Base-by-base conservation (phyloP, 2,888 invertebrate genomes). In the Hoplodrina ambigua region DNA sequence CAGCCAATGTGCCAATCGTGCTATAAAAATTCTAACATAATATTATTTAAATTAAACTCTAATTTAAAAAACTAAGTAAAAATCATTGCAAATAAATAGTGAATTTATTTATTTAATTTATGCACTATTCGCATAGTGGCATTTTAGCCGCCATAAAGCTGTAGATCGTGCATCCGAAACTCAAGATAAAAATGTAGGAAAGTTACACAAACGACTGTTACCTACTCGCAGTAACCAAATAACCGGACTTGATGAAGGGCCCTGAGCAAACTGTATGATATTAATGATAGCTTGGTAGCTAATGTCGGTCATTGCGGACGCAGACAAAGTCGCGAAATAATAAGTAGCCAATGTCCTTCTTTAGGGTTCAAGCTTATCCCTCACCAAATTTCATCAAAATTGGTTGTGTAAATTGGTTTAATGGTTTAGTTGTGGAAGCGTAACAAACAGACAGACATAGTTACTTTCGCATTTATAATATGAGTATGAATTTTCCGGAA, bases 111-210 rank as follows among this genome's bases (percentile, higher is more conserved):
- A 37, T 37, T 37, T 3, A 6, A 5, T 7, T 8, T 64, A 37
- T n/a, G 56, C 1, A 37, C 17, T 4, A 46, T 82, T 67, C 54
- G 64, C 62, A 52, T 60, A 82, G 87, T 85, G 68, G 73, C 89
- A 88, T 91, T 84, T 89, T 92, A 91, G 86, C 73, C 61, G 67
- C 86, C 76, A 83, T 85, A 37, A 75, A 84, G 70, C 77, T 65
- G 85, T 88, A 87, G 90, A 89, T 67, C 75, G 70, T 76, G 72
- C 84, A 87, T 86, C 78, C 72, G 70, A 85, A 85, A 85, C 80
- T 83, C 72, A 71, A 78, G 80, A 83, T 85, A 83, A 88, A 86
- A 86, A 84, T 78, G 65, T 85, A 88, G 86, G 86, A 90, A 91
- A 92, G 87, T 85, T 86, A 86, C 83, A 87, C 85, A 83, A 86